phyloP scores from a whole-genome alignment of 2,113 vertebrate species.

The Chaetura pelagica region DNA sequence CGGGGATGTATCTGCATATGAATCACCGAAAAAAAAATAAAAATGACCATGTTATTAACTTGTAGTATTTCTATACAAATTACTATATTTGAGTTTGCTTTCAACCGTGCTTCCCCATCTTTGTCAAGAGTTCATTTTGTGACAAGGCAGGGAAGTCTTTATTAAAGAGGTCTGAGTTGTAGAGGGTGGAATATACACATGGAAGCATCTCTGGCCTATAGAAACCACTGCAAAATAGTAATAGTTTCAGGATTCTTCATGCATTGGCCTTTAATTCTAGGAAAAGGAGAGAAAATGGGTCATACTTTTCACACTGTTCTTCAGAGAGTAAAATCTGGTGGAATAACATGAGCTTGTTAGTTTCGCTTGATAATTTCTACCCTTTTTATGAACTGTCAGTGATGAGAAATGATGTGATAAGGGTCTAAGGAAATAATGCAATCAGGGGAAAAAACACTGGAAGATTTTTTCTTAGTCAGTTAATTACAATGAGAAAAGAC shows the following conservation, averaged over 20 bases:
- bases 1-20: neutral
- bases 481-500: neutral
- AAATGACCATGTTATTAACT: neutral
- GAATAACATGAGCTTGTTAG: slow-evolving; percentile 23
- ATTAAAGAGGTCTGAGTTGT: neutral
- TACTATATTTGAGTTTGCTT: neutral
- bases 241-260: neutral
- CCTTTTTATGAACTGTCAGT: neutral
- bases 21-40: neutral
- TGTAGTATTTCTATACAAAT: neutral
- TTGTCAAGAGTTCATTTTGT: neutral
- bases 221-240: neutral
- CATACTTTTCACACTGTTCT: slow-evolving; percentile 4
- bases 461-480: neutral
- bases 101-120: neutral
- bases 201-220: neutral
- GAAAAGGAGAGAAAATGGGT: neutral
- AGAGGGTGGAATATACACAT: neutral
- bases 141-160: neutral
- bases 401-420: neutral
- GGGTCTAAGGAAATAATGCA: neutral
- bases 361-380: neutral
- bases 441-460: neutral
- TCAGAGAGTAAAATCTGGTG: neutral
- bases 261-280: neutral